These are phyloP conservation scores for Belgica antarctica DNA, from an alignment of 2,888 invertebrate species.

Conservation along the genomic window DNA sequence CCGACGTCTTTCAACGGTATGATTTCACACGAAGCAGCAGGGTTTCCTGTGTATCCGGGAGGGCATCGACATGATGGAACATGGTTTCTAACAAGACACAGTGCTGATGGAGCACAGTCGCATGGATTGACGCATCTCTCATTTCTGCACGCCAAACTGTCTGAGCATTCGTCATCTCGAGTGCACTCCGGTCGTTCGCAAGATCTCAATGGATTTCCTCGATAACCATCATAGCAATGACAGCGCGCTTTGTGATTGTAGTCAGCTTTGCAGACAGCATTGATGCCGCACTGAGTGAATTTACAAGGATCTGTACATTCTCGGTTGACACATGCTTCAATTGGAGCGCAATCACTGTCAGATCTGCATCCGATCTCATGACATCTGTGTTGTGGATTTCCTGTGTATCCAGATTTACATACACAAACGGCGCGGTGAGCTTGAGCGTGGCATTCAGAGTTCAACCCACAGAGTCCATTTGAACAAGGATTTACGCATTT, in stretches of 20 bases:
- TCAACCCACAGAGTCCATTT: constrained; percentile 67
- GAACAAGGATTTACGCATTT: constrained; percentile 75
- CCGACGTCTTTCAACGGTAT: constrained; percentile 58
- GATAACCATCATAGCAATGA: constrained; percentile 70
- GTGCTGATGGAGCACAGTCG: constrained; percentile 73
- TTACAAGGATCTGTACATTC: constrained; percentile 78
- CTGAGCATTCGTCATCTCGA: constrained; percentile 72
- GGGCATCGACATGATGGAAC: constrained; percentile 76
- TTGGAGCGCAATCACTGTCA: constrained; percentile 78
- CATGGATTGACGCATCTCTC: constrained; percentile 82
- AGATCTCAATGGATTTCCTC: constrained; percentile 74
- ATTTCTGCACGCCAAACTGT: constrained; percentile 73
- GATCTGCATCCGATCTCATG: constrained; percentile 80
- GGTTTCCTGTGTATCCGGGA: constrained; percentile 70
- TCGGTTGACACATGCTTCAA: constrained; percentile 77
- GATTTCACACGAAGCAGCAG: constrained; percentile 50
- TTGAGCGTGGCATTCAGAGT: constrained; percentile 75
- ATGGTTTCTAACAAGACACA: constrained; percentile 76
- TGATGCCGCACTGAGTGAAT: constrained; percentile 74
- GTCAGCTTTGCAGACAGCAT: constrained; percentile 75
- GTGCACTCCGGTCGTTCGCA: constrained; percentile 78
- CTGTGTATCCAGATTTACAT: constrained; percentile 78
- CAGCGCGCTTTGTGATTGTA: constrained; percentile 76
- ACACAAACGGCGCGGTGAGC: constrained; percentile 76
- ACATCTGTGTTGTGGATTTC: constrained; percentile 76